Conservation (phyloP, 1,140 invertebrate genomes). For the Mercenaria mercenaria region DNA sequence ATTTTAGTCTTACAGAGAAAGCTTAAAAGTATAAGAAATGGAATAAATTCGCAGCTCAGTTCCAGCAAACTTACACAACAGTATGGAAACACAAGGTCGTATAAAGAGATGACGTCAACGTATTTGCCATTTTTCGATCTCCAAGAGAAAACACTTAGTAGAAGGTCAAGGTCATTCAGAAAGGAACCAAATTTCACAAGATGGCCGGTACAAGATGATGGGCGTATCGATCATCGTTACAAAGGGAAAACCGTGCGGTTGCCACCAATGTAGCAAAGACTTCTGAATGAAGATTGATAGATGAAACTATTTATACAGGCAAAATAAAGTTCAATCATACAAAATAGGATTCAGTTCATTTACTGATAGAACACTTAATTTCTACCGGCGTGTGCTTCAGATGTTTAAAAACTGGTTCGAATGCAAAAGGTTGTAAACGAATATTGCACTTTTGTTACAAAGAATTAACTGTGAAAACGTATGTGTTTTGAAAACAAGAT, state of each 20-base stretch:
- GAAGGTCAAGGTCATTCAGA: slow-evolving; percentile 11
- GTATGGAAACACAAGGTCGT: slow-evolving; percentile 11
- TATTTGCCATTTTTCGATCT: slow-evolving; percentile 19
- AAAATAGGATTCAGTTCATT: too few relatives aligned
- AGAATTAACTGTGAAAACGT: too few relatives aligned
- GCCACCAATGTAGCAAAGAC: background rate
- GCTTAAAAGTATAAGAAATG: slow-evolving; percentile 45
- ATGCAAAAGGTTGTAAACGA: too few relatives aligned
- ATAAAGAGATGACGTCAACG: slow-evolving; percentile 29
- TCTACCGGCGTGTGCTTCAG: too few relatives aligned
- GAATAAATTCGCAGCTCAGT: slow-evolving; percentile 23
- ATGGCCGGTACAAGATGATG: background rate
- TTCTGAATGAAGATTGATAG: too few relatives aligned
- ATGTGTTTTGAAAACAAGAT: too few relatives aligned
- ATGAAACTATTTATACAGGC: too few relatives aligned
- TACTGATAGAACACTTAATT: too few relatives aligned
- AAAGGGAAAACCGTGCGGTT: background rate
- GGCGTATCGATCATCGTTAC: slow-evolving; percentile 1
- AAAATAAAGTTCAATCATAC: too few relatives aligned
- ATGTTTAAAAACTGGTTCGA: too few relatives aligned
- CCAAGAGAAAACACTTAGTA: slow-evolving; percentile 17
- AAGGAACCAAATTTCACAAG: background rate
- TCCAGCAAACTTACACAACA: slow-evolving; percentile 11
- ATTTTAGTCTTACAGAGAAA: slow-evolving; percentile 20
- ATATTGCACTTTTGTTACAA: too few relatives aligned